These are phyloP conservation scores for Lepidocyrtinus sp. DNA, from an alignment of 2,888 invertebrate species.

Conservation along the genomic window DNA sequence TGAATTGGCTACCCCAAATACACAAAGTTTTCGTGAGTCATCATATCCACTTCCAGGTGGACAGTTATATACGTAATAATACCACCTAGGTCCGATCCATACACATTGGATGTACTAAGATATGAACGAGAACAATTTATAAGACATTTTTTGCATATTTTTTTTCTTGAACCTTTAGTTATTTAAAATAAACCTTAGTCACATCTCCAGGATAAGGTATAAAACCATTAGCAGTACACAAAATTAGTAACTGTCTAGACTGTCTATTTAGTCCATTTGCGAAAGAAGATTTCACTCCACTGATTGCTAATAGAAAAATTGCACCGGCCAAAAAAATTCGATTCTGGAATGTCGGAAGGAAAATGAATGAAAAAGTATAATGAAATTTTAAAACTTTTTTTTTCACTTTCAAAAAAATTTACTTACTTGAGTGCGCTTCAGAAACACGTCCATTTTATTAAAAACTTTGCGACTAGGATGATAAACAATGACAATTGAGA, in stretches of 20 bases:
- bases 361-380: too few species aligned
- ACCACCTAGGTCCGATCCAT: conserved; percentile 34
- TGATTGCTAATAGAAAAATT: conserved; percentile 9
- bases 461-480: not conserved
- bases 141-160: conserved; percentile 8
- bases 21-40: conserved; percentile 21
- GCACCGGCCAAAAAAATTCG: not conserved
- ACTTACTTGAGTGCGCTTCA: not conserved
- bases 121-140: not conserved
- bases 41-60: conserved; percentile 29
- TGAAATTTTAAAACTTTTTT: too few species aligned
- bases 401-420: too few species aligned
- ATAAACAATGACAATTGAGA: not conserved
- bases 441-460: not conserved
- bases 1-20: conserved; percentile 24
- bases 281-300: not conserved
- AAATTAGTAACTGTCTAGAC: conserved; percentile 11
- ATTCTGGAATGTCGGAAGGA: too few species aligned
- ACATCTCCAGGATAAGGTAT: conserved; percentile 31
- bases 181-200: conserved; percentile 13
- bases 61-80: conserved; percentile 48
- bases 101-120: conserved; percentile 42
- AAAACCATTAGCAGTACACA: not conserved
- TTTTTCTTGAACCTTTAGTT: too few species aligned
- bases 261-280: not conserved